Percentiles rank a stretch among this genome's conserved stretches.
Evolutionary conservation across 1,140 invertebrate genomes (phyloP).

Genomic region (Drosophila ogumai): DNA sequence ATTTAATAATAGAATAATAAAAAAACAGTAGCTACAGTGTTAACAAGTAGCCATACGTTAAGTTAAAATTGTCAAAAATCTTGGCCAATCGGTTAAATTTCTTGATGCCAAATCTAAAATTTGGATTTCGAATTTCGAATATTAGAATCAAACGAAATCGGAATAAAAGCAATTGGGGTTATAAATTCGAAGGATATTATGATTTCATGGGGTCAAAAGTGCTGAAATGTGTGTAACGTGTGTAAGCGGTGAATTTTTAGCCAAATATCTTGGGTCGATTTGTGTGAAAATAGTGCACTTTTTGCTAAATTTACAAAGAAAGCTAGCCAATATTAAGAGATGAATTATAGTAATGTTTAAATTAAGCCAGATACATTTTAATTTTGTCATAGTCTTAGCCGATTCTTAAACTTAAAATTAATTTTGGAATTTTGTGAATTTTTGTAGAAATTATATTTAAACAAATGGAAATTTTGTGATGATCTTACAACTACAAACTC

Average conservation of each 20-base stretch:
- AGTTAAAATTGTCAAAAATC: constrained; percentile 9
- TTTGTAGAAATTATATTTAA: background rate
- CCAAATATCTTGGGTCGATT: background rate
- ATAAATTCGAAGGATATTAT: background rate
- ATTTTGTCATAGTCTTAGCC: background rate
- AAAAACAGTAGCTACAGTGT: background rate
- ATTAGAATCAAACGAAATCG: constrained; percentile 2
- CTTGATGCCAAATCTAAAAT: constrained; percentile 16
- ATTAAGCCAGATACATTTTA: background rate
- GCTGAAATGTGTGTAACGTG: background rate
- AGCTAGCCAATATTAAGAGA: background rate
- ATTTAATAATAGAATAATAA: background rate
- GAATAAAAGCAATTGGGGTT: background rate
- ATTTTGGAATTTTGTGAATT: background rate
- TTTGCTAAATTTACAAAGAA: background rate
- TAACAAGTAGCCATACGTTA: background rate
- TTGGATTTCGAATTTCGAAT: constrained; percentile 18
- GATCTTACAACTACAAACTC: constrained; percentile 8
- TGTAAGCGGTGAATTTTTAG: constrained; percentile 2
- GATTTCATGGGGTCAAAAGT: background rate
- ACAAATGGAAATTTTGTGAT: no score
- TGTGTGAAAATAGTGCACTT: background rate
- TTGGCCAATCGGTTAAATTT: constrained; percentile 4
- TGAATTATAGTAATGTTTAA: background rate
- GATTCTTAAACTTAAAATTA: background rate